Conservation (phyloP, 1,140 invertebrate species). For the Elymnias hypermnestra region DNA sequence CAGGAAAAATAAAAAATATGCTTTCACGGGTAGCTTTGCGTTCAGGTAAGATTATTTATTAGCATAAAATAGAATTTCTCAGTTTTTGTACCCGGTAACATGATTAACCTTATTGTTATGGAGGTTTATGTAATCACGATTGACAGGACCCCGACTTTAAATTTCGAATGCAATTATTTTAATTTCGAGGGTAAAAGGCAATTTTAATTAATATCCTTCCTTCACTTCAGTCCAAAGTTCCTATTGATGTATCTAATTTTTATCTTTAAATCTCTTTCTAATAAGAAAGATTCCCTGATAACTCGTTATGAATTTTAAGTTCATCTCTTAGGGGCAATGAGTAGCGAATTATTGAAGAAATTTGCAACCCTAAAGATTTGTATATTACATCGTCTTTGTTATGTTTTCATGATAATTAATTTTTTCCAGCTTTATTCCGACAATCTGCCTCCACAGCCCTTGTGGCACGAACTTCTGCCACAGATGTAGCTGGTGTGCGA, state of each 20-base stretch:
- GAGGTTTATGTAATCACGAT: conserved; percentile 71
- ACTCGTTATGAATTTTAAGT: too few species aligned
- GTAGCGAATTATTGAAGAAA: too few species aligned
- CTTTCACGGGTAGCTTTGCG: conserved; percentile 71
- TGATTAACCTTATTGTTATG: conserved; percentile 43
- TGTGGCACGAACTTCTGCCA: conserved; percentile 51
- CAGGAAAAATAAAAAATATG: conserved; percentile 52
- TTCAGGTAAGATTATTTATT: conserved; percentile 51
- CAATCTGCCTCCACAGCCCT: conserved; percentile 49
- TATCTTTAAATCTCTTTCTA: too few species aligned
- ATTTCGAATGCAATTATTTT: conserved; percentile 3
- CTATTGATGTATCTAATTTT: too few species aligned
- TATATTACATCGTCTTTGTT: too few species aligned
- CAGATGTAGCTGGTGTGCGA: conserved; percentile 44
- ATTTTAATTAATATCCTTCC: too few species aligned
- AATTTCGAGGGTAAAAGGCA: too few species aligned
- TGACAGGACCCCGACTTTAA: conserved; percentile 39
- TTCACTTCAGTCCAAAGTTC: not conserved
- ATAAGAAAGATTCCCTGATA: too few species aligned
- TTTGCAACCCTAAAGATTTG: too few species aligned
- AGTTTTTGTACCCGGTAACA: conserved; percentile 2
- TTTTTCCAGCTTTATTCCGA: conserved; percentile 35
- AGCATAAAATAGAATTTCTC: not conserved
- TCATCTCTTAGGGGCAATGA: too few species aligned
- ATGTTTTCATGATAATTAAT: too few species aligned